Evolutionary conservation across 1,140 invertebrate species (phyloP), one percentile per base, ranked within the genome.

Genomic region (Drosophila gunungcola): DNA sequence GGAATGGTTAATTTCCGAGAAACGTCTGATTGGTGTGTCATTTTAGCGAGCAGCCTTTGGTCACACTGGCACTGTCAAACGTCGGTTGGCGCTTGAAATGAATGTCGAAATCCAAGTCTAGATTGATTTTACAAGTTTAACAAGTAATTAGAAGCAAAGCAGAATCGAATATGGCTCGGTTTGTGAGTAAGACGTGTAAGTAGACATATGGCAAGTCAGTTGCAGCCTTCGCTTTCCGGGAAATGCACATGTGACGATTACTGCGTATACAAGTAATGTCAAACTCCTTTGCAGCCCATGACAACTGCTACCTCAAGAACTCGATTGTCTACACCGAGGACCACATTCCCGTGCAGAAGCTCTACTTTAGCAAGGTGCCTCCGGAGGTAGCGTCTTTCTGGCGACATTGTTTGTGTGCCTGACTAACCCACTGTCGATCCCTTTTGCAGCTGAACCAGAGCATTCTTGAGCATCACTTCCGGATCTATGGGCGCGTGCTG

Each of bases 321-420:
- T 25, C 36, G 3, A 29, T 76, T 3, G 83, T 68, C 9, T 91
- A 81, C 61, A 91, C 88, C 7, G 88, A 91, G 46, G 88, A 91
- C 25, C 54, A 91, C 45, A 52, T 91, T 3, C 41, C 74, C 3
- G 58, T 91, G 2, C 54, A 72, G 6, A 84, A 84, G 25, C 39
- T 91, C 1, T 73, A 56, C 49, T 12, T 90, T 2, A 57, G 29
- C n/a, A 76, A 53, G 12, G 51, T 90, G 6, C 29, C 80, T 3
- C 10, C 39, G 4, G 21, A 54, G 38, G 86, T 90, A 72, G 51
- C 29, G 48, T n/a, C 34, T 32, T 16, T 2, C 45, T 7, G 13
- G 11, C 3, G 1, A 27, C 29, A 3, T 27, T 16, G 13, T 2
- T 21, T 21, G 16, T 7, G 3, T n/a, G 12, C 21, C 10, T 13